Evolutionary conservation across 1,140 invertebrate species (phyloP).

Genomic region (Scaptomyza pallida): DNA sequence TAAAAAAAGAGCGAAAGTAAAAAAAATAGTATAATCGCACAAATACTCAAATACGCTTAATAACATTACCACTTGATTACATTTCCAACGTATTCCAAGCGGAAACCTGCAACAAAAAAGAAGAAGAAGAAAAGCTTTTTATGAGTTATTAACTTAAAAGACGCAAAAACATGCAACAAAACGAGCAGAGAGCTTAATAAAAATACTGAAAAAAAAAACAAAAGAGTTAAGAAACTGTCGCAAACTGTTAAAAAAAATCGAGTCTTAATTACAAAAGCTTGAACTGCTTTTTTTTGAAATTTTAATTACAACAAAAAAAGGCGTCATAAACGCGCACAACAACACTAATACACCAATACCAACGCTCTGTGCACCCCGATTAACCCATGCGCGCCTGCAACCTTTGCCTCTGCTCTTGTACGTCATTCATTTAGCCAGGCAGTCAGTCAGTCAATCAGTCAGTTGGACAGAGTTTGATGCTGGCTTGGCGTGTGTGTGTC

Average conservation of each 20-base stretch:
- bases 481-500: conserved; percentile 23
- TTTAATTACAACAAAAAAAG: conserved; percentile 71
- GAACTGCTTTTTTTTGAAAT: conserved; percentile 41
- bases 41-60: conserved; percentile 49
- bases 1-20: conserved; percentile 14
- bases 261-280: conserved; percentile 49
- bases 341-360: neutral
- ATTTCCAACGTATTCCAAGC: conserved; percentile 27
- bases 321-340: conserved; percentile 29
- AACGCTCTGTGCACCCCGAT: conserved; percentile 68
- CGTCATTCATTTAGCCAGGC: conserved; percentile 6
- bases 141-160: conserved; percentile 53
- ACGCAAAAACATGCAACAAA: conserved; percentile 22
- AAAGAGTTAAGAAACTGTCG: conserved; percentile 42
- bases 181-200: too few species aligned
- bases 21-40: conserved; percentile 64
- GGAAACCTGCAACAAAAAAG: conserved; percentile 36
- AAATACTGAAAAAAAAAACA: too few species aligned
- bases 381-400: conserved; percentile 64
- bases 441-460: conserved; percentile 34
- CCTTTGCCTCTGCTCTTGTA: conserved; percentile 42
- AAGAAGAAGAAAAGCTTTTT: conserved; percentile 45
- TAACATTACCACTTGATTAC: conserved; percentile 44
- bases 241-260: conserved; percentile 28
- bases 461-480: conserved; percentile 44